Evolutionary conservation across 1,140 invertebrate species (phyloP).

Genomic region (Penaeus indicus): DNA sequence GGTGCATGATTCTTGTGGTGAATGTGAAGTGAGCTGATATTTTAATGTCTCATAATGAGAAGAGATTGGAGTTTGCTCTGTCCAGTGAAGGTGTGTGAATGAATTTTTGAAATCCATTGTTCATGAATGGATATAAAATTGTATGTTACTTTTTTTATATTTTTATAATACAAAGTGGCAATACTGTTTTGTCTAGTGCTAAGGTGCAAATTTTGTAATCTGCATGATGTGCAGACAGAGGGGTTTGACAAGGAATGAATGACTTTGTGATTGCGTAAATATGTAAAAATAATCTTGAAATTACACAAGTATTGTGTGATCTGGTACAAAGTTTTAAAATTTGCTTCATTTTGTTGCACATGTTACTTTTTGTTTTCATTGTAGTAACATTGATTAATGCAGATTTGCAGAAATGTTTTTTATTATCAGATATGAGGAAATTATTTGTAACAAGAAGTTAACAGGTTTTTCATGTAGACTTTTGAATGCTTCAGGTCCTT

Average conservation of each 20-base stretch:
- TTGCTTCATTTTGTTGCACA: conserved; percentile 37
- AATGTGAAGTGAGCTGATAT: background rate
- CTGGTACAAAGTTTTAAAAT: conserved; percentile 48
- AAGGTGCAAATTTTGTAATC: conserved; percentile 38
- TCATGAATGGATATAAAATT: conserved; percentile 15
- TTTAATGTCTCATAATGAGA: too few relatives aligned
- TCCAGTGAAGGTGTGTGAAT: background rate
- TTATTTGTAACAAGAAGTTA: too few relatives aligned
- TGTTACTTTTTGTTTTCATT: conserved; percentile 24
- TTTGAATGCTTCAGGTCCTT: too few relatives aligned
- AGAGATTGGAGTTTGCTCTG: too few relatives aligned
- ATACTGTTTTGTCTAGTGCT: conserved; percentile 3
- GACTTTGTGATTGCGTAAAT: conserved; percentile 9
- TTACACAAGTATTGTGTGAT: conserved; percentile 22
- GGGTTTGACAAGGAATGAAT: conserved; percentile 11
- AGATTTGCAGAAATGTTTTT: too few relatives aligned
- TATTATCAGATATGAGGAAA: too few relatives aligned
- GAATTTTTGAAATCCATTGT: conserved; percentile 23
- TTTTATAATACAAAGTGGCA: conserved; percentile 4
- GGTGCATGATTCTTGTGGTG: background rate
- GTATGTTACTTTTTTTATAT: conserved; percentile 8
- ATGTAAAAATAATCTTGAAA: background rate
- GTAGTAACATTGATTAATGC: background rate
- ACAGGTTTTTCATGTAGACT: too few relatives aligned
- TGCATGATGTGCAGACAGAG: conserved; percentile 1